Evolutionary conservation across 2,888 invertebrate species (phyloP).

Genomic region (Salticus scenicus): DNA sequence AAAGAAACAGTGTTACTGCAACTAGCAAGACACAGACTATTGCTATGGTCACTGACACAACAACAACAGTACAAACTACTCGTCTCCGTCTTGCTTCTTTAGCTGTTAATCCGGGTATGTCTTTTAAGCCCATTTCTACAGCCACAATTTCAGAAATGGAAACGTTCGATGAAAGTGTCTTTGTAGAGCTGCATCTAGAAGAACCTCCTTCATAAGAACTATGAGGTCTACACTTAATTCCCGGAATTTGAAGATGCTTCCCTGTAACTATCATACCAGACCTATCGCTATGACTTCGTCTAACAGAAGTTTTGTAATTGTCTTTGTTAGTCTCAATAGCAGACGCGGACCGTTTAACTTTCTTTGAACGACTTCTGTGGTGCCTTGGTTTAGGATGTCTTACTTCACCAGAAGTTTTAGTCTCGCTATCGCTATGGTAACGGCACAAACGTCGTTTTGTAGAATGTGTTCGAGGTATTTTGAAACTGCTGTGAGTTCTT

Average conservation of each 20-base stretch:
- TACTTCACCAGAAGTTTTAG: neutral
- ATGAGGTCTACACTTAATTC: constrained; percentile 18
- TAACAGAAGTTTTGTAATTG: constrained; percentile 36
- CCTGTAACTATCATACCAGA: constrained; percentile 31
- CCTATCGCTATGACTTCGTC: constrained; percentile 60
- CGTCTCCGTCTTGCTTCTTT: constrained; percentile 60
- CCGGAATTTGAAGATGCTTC: constrained; percentile 30
- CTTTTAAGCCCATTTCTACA: constrained; percentile 56
- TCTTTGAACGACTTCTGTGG: constrained; percentile 16
- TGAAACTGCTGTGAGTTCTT: constrained; percentile 41
- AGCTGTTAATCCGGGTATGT: constrained; percentile 52
- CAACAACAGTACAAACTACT: constrained; percentile 46
- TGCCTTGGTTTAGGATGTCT: neutral
- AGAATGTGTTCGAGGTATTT: neutral
- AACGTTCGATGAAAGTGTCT: constrained; percentile 39
- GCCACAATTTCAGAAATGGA: constrained; percentile 59
- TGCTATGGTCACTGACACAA: constrained; percentile 36
- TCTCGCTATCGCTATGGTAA: constrained; percentile 53
- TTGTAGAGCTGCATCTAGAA: constrained; percentile 37
- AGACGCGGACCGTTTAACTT: constrained; percentile 42
- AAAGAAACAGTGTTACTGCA: constrained; percentile 56
- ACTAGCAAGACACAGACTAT: constrained; percentile 46
- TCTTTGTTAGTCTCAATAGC: constrained; percentile 49
- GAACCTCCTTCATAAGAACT: constrained; percentile 23
- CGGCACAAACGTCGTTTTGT: constrained; percentile 43